Evolutionary conservation across 2,113 vertebrate species (phyloP).

Genomic region (Corythornis vintsioides): DNA sequence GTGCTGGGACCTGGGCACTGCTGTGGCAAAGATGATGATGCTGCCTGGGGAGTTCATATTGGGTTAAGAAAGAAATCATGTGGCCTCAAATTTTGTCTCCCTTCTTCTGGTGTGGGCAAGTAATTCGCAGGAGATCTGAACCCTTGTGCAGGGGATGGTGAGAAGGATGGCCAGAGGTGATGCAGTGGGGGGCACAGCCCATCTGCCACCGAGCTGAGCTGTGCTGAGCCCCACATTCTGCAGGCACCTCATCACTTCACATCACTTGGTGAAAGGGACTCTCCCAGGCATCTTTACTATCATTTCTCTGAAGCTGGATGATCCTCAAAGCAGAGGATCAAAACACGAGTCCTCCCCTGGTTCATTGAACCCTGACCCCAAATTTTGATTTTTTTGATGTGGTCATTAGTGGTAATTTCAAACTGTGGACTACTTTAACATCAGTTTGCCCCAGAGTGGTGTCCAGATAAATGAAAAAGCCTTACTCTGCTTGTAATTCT

Average conservation of each 20-base stretch:
- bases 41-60: fast-evolving
- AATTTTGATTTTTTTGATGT: not conserved
- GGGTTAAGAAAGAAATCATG: not conserved
- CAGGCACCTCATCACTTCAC: not conserved
- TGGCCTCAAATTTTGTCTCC: not conserved
- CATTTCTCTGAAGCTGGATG: not conserved
- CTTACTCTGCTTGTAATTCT: not conserved
- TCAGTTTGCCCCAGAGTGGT: not conserved
- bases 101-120: not conserved
- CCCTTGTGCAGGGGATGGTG: not conserved
- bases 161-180: fast-evolving
- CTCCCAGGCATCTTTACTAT: not conserved
- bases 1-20: not conserved
- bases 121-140: not conserved
- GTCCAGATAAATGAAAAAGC: not conserved
- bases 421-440: not conserved
- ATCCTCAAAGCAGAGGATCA: not conserved
- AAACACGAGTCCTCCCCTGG: not conserved
- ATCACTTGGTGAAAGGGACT: not conserved
- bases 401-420: not conserved
- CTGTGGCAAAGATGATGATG: fast-evolving
- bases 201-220: not conserved
- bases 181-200: not conserved
- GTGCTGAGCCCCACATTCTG: not conserved
- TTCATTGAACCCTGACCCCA: not conserved